Evolutionary conservation across 2,888 invertebrate species (phyloP).

Genomic region (Chrysina gloriosa): DNA sequence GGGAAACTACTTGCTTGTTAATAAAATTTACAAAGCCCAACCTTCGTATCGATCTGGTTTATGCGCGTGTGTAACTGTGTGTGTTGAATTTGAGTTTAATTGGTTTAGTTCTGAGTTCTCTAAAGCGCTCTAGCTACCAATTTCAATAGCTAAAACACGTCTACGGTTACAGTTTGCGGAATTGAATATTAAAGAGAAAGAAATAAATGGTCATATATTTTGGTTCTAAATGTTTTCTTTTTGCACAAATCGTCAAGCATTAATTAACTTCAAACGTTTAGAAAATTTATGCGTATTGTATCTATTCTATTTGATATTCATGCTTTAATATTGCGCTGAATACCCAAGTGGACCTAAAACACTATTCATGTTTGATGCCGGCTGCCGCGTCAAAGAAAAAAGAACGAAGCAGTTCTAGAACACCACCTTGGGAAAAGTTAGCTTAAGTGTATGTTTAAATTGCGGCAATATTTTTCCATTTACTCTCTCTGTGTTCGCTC

Average conservation of each 20-base stretch:
- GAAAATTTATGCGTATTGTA: no score
- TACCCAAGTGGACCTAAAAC: not conserved
- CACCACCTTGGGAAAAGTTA: conserved; percentile 18
- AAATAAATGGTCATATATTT: not conserved
- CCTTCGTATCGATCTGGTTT: conserved; percentile 12
- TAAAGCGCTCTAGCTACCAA: not conserved
- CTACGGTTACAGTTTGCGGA: conserved; percentile 2
- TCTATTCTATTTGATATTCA: no score
- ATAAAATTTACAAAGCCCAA: conserved; percentile 3
- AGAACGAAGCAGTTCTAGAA: conserved; percentile 21
- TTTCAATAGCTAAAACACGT: conserved; percentile 3
- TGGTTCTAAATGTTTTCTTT: no score
- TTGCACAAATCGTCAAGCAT: no score
- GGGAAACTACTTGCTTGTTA: not conserved
- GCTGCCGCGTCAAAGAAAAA: conserved; percentile 7
- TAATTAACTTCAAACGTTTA: no score
- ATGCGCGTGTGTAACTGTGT: not conserved
- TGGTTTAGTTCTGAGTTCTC: conserved; percentile 20
- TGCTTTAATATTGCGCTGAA: no score
- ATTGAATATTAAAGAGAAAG: not conserved
- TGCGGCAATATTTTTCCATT: conserved; percentile 28
- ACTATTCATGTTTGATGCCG: not conserved
- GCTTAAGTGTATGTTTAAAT: conserved; percentile 27
- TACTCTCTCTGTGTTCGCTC: not conserved
- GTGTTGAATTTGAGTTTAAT: conserved; percentile 24